Evolutionary conservation across 2,888 invertebrate genomes (phyloP), one percentile per base, ranked within the genome.

Genomic region (Seira sanloemensis): DNA sequence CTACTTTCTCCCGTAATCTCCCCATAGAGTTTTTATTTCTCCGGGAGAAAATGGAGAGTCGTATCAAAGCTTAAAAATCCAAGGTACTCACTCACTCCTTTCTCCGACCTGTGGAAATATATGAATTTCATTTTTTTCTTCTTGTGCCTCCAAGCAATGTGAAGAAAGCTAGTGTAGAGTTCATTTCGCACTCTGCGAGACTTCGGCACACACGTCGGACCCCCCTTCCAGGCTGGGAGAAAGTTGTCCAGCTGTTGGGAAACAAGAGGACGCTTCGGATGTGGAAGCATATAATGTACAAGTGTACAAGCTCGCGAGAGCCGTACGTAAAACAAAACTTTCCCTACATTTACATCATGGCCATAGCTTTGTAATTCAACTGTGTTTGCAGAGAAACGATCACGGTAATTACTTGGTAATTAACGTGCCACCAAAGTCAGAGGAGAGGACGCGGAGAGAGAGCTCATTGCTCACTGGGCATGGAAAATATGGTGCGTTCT

Each of bases 181-280:
- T n/a, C n/a, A n/a, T n/a, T n/a, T n/a, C n/a, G n/a, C n/a, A n/a
- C n/a, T n/a, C n/a, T n/a, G n/a, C n/a, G n/a, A n/a, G n/a, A n/a
- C n/a, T n/a, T n/a, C n/a, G n/a, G n/a, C n/a, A n/a, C n/a, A n/a
- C n/a, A n/a, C n/a, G n/a, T n/a, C n/a, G n/a, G n/a, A n/a, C n/a
- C n/a, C n/a, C n/a, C n/a, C n/a, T n/a, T n/a, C n/a, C n/a, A n/a
- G 5, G 19, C 62, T 62, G 62, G 21, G 5, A 62, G 62, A 62
- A 62, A 62, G 21, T 62, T 62, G 62, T 62, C 62, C 62, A 62
- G 62, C 62, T 62, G 62, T 23, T 62, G 62, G 62, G 62, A 62
- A 62, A 62, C 12, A 21, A 23, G 23, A 62, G 2, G 62, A n/a
- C 7, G n/a, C 62, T 58, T 58, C 37, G n/a, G n/a, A n/a, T n/a